phyloP scores from a whole-genome alignment of 2,797 vertebrate genomes.

The Brachyalestes nurse region DNA sequence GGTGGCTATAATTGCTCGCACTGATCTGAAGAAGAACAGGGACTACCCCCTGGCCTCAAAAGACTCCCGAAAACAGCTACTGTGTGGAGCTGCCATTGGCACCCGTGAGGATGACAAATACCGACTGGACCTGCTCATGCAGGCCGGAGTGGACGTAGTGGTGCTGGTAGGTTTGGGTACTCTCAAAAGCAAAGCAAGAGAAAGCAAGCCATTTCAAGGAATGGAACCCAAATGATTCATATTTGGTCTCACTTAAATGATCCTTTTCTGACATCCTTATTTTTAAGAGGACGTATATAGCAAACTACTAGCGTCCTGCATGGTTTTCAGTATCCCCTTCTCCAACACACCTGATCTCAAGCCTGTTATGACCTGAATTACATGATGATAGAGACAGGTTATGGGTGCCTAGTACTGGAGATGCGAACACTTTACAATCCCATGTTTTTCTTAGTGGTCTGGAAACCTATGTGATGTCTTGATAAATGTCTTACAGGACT shows the following conservation, averaged over 20 bases:
- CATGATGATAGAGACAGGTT: not conserved
- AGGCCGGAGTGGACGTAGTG: conserved; percentile 89
- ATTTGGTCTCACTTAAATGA: no score
- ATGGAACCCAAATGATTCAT: no score
- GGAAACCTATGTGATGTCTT: no score
- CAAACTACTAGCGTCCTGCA: no score
- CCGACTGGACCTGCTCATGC: conserved; percentile 88
- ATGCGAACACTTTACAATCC: not conserved
- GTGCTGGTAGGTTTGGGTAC: conserved; percentile 82
- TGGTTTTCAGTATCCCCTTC: no score
- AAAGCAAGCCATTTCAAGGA: no score
- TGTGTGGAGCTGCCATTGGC: conserved; percentile 90
- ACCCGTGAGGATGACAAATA: conserved; percentile 94
- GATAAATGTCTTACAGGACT: conserved; percentile 77
- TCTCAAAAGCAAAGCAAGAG: no score
- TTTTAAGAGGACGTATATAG: no score
- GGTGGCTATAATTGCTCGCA: conserved; percentile 92
- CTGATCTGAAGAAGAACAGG: conserved; percentile 93
- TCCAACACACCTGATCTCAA: no score
- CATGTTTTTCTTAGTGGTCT: conserved; percentile 53
- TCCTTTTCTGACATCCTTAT: no score
- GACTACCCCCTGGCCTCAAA: conserved; percentile 94
- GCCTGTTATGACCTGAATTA: no score
- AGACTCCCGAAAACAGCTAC: conserved; percentile 90
- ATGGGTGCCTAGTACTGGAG: not conserved